Evolutionary conservation across 2,888 invertebrate species (phyloP).

Genomic region (Tinea pellionella): DNA sequence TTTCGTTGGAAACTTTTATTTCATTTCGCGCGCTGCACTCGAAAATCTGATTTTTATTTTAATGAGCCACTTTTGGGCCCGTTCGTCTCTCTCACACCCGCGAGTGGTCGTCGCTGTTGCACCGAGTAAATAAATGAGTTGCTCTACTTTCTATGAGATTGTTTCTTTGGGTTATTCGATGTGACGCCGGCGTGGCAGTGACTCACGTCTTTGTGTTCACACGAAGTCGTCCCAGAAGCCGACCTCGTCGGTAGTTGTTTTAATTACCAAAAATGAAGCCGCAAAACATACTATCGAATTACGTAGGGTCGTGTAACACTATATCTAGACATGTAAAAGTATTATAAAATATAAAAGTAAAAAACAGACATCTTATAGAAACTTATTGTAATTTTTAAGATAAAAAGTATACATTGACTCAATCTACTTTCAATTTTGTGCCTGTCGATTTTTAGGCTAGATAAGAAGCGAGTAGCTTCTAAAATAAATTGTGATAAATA

Average conservation of each 20-base stretch:
- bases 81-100: conserved; percentile 47
- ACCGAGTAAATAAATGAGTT: conserved; percentile 68
- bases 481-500: not conserved
- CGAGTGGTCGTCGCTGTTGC: conserved; percentile 29
- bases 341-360: not conserved
- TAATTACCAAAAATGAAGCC: conserved; percentile 10
- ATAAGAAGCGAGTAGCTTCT: not conserved
- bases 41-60: conserved; percentile 65
- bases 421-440: conserved; percentile 12
- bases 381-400: not conserved
- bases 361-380: too few species aligned
- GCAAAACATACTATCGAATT: conserved; percentile 1
- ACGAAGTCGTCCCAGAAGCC: not conserved
- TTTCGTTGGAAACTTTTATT: conserved; percentile 63
- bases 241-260: conserved; percentile 2
- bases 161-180: conserved; percentile 57
- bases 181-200: conserved; percentile 23
- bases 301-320: conserved; percentile 1
- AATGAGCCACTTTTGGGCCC: conserved; percentile 59
- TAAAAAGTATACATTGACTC: not conserved
- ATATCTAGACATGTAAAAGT: not conserved
- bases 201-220: conserved; percentile 15
- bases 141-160: conserved; percentile 69
- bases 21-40: conserved; percentile 58
- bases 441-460: not conserved